Percentiles rank a stretch among this genome's conserved stretches.
These are phyloP conservation scores for Alligator sinensis DNA, from an alignment of 2,113 vertebrate genomes.

Conservation along the genomic window DNA sequence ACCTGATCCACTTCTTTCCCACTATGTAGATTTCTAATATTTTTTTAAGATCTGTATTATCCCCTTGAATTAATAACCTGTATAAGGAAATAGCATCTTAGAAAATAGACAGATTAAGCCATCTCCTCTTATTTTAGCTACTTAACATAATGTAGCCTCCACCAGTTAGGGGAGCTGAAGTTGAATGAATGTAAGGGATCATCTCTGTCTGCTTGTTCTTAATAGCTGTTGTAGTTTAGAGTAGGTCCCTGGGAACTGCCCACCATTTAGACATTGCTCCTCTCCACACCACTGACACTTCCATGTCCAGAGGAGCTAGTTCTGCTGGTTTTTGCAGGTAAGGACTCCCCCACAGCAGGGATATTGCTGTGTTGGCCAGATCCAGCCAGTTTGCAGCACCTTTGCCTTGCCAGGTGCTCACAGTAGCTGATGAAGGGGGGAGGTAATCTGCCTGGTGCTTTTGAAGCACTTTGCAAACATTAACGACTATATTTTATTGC, in stretches of 20 bases:
- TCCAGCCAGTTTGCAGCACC: fast-evolving
- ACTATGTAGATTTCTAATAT: background rate
- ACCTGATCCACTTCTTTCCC: background rate
- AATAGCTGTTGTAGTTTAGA: background rate
- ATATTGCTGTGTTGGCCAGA: background rate
- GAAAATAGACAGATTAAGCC: background rate
- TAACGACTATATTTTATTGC: too few species aligned
- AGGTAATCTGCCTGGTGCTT: background rate
- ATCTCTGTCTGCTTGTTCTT: background rate
- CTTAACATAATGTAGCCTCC: background rate
- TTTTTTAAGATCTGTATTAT: background rate
- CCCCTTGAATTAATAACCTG: background rate
- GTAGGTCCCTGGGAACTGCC: background rate
- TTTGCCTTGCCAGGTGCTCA: background rate
- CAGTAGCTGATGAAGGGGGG: background rate
- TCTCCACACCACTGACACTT: background rate
- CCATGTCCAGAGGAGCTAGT: background rate
- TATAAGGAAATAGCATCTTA: background rate
- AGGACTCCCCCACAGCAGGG: fast-evolving
- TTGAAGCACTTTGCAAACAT: background rate
- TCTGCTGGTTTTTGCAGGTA: background rate
- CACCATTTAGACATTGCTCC: background rate
- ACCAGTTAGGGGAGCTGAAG: background rate
- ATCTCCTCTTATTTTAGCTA: background rate
- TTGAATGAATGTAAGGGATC: background rate